These are phyloP conservation scores for Periparus ater DNA, from an alignment of 2,797 vertebrate species.

Conservation along the genomic window DNA sequence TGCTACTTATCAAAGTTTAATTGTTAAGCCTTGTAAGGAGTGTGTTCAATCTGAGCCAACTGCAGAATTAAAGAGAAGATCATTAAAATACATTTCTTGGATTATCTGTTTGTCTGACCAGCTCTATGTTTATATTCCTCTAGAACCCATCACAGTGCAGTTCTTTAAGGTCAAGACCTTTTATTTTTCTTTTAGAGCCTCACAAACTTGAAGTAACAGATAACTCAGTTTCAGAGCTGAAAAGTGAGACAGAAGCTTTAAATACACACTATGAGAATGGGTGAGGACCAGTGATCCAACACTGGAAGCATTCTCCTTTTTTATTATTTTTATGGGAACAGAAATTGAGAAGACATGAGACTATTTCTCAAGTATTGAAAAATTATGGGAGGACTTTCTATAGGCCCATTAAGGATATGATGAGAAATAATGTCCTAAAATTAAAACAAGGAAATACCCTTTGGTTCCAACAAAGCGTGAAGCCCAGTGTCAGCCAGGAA, in stretches of 20 bases:
- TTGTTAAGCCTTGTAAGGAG: background rate
- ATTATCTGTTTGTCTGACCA: background rate
- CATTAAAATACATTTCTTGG: background rate
- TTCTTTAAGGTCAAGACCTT: background rate
- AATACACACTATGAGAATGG: background rate
- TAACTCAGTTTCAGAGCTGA: background rate
- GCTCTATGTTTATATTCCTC: background rate
- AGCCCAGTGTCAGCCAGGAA: background rate
- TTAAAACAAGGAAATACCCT: background rate
- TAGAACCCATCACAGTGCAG: background rate
- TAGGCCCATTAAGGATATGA: background rate
- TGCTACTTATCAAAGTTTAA: background rate
- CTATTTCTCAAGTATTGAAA: background rate
- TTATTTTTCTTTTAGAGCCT: background rate
- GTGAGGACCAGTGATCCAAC: background rate
- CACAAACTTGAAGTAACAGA: background rate
- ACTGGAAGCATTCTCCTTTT: background rate
- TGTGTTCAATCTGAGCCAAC: background rate
- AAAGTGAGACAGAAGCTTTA: background rate
- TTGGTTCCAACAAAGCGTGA: background rate
- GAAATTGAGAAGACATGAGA: background rate
- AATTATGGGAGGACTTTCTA: background rate
- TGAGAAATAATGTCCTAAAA: background rate
- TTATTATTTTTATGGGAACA: background rate
- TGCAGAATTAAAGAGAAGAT: background rate